Percentiles rank a stretch among this genome's conserved stretches.
phyloP scores from a whole-genome alignment of 2,113 vertebrate species.

The Apodemus sylvaticus region DNA sequence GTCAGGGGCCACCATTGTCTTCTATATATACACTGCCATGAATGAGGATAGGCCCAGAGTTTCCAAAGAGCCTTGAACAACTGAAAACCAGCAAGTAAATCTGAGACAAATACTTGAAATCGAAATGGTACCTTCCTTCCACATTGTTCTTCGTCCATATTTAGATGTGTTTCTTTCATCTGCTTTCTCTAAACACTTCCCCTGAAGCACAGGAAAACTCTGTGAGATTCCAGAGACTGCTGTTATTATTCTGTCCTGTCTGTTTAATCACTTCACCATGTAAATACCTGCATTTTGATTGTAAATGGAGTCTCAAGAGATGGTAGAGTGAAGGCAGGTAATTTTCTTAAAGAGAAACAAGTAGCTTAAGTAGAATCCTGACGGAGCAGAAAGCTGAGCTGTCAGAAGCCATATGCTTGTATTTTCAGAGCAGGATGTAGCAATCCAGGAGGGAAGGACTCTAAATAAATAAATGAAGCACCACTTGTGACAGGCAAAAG shows the following conservation, averaged over 20 bases:
- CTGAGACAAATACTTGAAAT: background rate
- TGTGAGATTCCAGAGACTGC: background rate
- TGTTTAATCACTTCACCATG: slow-evolving; percentile 63
- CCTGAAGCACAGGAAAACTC: slow-evolving; percentile 9
- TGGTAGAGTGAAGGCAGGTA: background rate
- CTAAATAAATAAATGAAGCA: slow-evolving; percentile 71
- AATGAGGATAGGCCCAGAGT: background rate
- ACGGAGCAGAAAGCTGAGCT: background rate
- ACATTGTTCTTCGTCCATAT: background rate
- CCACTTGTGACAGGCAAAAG: slow-evolving; percentile 80
- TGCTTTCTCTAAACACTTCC: slow-evolving; percentile 13
- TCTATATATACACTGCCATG: background rate
- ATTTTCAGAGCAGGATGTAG: slow-evolving; percentile 69
- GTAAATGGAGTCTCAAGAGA: slow-evolving; percentile 57
- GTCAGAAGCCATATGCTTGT: slow-evolving; percentile 43
- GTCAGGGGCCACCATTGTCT: background rate
- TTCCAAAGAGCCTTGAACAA: background rate
- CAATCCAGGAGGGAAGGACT: slow-evolving; percentile 70
- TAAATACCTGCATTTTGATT: slow-evolving; percentile 70
- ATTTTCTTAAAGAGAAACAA: slow-evolving; percentile 67
- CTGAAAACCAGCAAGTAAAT: background rate
- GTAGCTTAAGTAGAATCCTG: slow-evolving; percentile 55
- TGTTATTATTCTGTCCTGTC: slow-evolving; percentile 30
- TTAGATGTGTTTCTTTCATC: slow-evolving; percentile 59
- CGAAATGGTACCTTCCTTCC: background rate